phyloP scores from a whole-genome alignment of 2,797 vertebrate genomes.

The Lepus townsendii region DNA sequence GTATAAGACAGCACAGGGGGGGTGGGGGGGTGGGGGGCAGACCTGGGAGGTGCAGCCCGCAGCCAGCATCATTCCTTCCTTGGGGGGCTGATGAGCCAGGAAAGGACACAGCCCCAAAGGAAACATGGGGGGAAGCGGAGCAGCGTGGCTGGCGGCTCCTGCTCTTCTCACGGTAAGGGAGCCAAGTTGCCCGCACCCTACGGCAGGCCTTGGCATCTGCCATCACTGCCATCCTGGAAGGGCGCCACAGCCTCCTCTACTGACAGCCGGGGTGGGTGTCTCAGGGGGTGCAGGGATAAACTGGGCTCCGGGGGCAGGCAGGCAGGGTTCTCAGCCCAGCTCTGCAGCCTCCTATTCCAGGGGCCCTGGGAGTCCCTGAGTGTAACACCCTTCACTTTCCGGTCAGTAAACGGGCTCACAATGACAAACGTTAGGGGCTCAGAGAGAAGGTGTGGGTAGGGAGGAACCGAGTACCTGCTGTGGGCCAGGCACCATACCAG shows the following conservation, averaged over 20 bases:
- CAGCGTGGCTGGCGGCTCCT: not conserved
- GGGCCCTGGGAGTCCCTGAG: not conserved
- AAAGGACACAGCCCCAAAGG: not conserved
- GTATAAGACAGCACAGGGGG: accelerated
- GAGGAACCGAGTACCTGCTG: too few relatives aligned
- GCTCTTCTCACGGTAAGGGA: too few relatives aligned
- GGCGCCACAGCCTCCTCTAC: not conserved
- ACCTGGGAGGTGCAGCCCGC: accelerated
- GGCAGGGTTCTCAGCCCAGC: not conserved
- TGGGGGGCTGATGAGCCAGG: not conserved
- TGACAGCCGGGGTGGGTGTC: not conserved
- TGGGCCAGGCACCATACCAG: too few relatives aligned
- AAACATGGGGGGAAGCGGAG: not conserved
- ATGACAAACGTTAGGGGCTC: too few relatives aligned
- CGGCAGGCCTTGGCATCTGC: accelerated
- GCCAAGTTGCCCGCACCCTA: too few relatives aligned
- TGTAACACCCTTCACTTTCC: not conserved
- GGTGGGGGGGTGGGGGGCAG: not conserved
- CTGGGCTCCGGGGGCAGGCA: not conserved
- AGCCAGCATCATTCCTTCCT: not conserved
- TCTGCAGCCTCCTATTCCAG: not conserved
- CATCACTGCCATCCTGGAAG: accelerated
- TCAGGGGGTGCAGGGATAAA: not conserved
- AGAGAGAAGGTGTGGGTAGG: too few relatives aligned
- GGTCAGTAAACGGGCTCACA: not conserved